Percentiles rank a stretch among this genome's conserved stretches.
phyloP scores from a whole-genome alignment of 2,113 vertebrate species.

The Tragulus kanchil region DNA sequence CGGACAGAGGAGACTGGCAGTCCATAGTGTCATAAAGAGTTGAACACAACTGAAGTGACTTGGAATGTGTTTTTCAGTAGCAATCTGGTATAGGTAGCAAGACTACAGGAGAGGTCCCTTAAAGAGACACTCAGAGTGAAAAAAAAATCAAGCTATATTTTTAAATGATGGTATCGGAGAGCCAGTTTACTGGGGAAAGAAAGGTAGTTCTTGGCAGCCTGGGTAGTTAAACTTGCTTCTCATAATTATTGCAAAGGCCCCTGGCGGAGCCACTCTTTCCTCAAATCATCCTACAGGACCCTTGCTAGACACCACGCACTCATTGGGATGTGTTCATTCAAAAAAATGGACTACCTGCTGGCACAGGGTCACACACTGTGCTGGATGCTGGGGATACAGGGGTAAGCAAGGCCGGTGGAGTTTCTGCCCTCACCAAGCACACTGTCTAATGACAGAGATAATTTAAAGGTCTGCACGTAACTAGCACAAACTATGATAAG shows the following conservation, averaged over 20 bases:
- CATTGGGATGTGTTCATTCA: background rate
- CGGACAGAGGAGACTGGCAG: no score
- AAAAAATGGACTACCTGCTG: background rate
- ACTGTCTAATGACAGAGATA: background rate
- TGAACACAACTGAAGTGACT: no score
- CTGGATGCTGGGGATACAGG: background rate
- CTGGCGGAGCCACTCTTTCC: background rate
- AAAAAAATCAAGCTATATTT: slow-evolving; percentile 24
- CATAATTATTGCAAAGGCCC: background rate
- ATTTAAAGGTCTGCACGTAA: background rate
- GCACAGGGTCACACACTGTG: background rate
- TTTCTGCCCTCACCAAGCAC: background rate
- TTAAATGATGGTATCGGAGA: background rate
- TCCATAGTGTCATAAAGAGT: no score
- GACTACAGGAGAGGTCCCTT: background rate
- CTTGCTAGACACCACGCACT: background rate
- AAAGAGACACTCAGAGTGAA: background rate
- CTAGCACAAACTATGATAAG: background rate
- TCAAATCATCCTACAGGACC: background rate
- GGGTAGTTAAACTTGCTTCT: background rate
- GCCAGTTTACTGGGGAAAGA: background rate
- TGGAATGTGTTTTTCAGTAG: background rate
- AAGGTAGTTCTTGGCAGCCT: background rate
- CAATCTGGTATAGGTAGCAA: background rate
- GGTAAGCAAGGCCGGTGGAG: background rate